phyloP scores from a whole-genome alignment of 2,888 invertebrate species.

The Drosophila paramelanica region DNA sequence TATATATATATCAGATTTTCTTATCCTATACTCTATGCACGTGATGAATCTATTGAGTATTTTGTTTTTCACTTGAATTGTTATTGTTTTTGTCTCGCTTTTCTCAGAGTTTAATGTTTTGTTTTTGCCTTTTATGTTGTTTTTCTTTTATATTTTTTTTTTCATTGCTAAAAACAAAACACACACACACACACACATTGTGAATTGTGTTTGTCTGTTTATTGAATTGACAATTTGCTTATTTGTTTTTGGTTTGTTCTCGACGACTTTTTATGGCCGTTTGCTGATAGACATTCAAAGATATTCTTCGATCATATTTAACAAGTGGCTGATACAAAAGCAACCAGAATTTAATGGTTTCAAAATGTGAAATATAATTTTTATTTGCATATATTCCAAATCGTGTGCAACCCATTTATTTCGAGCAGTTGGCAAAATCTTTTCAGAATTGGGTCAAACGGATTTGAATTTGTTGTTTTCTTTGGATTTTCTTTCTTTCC shows the following conservation, averaged over 20 bases:
- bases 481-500: background rate
- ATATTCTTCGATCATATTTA: background rate
- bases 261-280: constrained; percentile 25
- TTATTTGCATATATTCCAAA: background rate
- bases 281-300: constrained; percentile 23
- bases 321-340: constrained; percentile 1
- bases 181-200: background rate
- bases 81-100: constrained; percentile 53
- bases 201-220: constrained; percentile 28
- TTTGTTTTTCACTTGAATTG: constrained; percentile 37
- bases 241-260: constrained; percentile 36
- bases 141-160: background rate
- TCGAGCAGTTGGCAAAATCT: too few species aligned
- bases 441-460: background rate
- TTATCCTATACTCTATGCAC: constrained; percentile 52
- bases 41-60: constrained; percentile 53
- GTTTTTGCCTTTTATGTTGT: constrained; percentile 14
- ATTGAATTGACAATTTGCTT: constrained; percentile 51
- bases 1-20: background rate
- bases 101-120: constrained; percentile 18
- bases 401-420: too few species aligned
- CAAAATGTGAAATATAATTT: background rate
- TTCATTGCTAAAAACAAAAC: background rate
- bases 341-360: background rate
- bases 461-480: background rate